Evolutionary conservation across 1,140 invertebrate genomes (phyloP), one percentile per base, ranked within the genome.

Genomic region (Coelopa frigida): DNA sequence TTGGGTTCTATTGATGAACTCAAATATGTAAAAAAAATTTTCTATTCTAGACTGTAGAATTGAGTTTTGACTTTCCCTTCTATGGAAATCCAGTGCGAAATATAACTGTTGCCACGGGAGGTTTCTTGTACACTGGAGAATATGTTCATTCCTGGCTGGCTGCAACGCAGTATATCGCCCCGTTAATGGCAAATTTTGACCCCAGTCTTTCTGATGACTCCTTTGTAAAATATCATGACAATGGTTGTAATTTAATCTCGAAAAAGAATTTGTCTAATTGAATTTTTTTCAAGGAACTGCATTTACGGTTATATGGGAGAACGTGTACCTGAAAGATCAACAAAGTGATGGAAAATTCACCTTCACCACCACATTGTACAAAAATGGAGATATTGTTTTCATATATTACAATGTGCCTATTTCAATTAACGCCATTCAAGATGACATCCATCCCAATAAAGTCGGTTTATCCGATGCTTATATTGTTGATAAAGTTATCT

Each of bases 151-250:
- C 85, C 35, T 99, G 94, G 94, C 74, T 99, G 37, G 95, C 95
- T 1, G 94, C 94, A 14, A 98, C 95, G 0, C 96, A 99, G 73
- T 98, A 97, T 71, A 95, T 98, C 49, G 94, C 95, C 5, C 95
- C 96, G 0, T 72, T 99, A n/a, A 99, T 99, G 96, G 95, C 93
- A 6, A 98, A 99, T 77, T 99, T 99, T 70, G 94, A 99, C 70
- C 91, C 92, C 0, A 84, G 83, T 32, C 59, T 89, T 27, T 82
- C 79, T 5, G 78, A 85, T 33, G 75, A 84, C 48, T 94, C 94
- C 27, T 78, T 75, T 49, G 85, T 99, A 27, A 85, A 84, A 53
- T 89, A 90, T 60, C 73, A 79, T 14, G 89, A 94, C 66, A 90
- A 91, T 71, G 87, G 88, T 83, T 70, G n/a, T n/a, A n/a, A n/a